Evolutionary conservation across 1,140 invertebrate genomes (phyloP).

Genomic region (Philotrypesis tridentata): DNA sequence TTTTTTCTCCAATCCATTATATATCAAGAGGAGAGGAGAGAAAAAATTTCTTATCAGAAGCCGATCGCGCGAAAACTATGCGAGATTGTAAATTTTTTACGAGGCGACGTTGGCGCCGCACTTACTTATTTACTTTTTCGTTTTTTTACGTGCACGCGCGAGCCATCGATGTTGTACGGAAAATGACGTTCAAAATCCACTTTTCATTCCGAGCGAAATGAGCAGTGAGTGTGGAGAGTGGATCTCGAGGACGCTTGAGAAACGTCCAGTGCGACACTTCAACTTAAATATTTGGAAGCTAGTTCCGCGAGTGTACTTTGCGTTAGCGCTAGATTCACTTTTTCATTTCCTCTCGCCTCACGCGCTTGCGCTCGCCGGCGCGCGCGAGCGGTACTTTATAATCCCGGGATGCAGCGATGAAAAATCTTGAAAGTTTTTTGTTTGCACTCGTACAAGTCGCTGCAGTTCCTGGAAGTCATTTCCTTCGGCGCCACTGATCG

Average conservation of each 20-base stretch:
- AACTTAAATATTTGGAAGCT: conserved; percentile 58
- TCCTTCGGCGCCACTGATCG: neutral
- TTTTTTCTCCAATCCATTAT: conserved; percentile 6
- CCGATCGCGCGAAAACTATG: neutral
- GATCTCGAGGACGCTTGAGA: neutral
- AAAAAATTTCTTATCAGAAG: neutral
- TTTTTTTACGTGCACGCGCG: too few relatives aligned
- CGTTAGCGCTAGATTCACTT: neutral
- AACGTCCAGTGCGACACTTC: conserved; percentile 31
- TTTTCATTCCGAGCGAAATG: neutral
- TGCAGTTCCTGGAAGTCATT: neutral
- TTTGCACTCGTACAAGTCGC: neutral
- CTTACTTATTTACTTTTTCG: neutral
- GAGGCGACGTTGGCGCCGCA: neutral
- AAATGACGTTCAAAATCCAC: neutral
- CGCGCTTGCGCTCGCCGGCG: too few relatives aligned
- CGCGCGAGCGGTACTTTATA: neutral
- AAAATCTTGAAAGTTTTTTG: neutral
- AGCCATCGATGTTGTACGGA: neutral
- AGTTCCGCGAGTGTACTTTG: neutral
- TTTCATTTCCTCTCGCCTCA: too few relatives aligned
- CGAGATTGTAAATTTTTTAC: neutral
- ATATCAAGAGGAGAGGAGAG: neutral
- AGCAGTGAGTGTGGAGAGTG: neutral
- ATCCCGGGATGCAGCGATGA: neutral